A percentile compares a stretch with the other conserved stretches of the same genome.
Evolutionary conservation across 2,113 vertebrate genomes (phyloP).

Genomic region (Melanostigma gelatinosum): DNA sequence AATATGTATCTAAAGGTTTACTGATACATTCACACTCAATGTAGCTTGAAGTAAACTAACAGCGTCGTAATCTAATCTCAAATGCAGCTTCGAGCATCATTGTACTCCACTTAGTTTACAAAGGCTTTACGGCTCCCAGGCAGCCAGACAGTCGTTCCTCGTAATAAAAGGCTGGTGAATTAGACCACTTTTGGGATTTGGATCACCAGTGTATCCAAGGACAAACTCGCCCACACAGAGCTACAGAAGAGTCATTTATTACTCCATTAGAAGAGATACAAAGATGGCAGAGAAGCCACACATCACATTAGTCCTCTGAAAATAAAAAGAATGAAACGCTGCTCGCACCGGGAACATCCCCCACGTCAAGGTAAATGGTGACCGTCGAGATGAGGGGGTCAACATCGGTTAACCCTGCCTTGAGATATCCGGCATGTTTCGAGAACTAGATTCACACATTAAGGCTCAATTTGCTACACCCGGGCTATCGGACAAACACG

Average conservation of each 20-base stretch:
- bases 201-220: constrained; percentile 3
- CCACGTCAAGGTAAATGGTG: constrained; percentile 31
- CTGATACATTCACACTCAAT: neutral
- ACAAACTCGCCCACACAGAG: constrained; percentile 59
- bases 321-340: constrained; percentile 53
- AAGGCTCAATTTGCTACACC: constrained; percentile 72
- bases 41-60: neutral
- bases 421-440: constrained; percentile 9
- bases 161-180: constrained; percentile 16
- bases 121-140: neutral
- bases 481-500: constrained; percentile 40
- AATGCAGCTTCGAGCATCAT: neutral
- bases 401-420: constrained; percentile 10
- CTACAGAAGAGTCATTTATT: constrained; percentile 76
- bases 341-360: constrained; percentile 38
- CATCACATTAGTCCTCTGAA: constrained; percentile 62
- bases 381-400: constrained; percentile 8
- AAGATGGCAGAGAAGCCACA: constrained; percentile 69
- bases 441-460: constrained; percentile 52
- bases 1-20: neutral
- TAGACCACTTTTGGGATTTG: constrained; percentile 22
- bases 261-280: constrained; percentile 72
- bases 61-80: neutral
- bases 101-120: constrained; percentile 2
- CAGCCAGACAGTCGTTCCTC: neutral